phyloP scores from a whole-genome alignment of 2,888 invertebrate genomes.

The Spatulosminthurus flaviceps region DNA sequence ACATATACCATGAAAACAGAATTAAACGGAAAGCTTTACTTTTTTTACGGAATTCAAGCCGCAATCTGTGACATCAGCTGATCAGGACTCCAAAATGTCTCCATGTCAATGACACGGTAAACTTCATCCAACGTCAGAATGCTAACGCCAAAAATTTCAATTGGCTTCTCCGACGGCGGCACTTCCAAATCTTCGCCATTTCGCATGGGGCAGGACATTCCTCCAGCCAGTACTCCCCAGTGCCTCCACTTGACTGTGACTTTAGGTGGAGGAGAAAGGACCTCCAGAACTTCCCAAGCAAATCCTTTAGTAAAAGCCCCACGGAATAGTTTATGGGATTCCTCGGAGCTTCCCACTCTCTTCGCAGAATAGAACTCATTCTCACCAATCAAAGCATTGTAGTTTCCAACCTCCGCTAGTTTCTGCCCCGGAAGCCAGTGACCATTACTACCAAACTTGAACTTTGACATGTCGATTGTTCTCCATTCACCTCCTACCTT shows the following conservation, averaged over 20 bases:
- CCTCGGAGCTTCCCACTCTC: constrained; percentile 57
- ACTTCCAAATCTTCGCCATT: constrained; percentile 42
- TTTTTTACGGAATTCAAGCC: no score
- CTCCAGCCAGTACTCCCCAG: constrained; percentile 64
- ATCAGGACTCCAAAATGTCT: constrained; percentile 53
- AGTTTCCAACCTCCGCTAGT: constrained; percentile 62
- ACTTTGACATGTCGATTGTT: constrained; percentile 48
- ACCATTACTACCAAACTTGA: constrained; percentile 51
- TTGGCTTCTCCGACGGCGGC: constrained; percentile 33
- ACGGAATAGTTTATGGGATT: constrained; percentile 62
- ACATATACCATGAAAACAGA: no score
- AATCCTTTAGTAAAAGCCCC: constrained; percentile 53
- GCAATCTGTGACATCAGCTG: constrained; percentile 51
- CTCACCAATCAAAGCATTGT: constrained; percentile 64
- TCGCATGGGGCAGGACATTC: constrained; percentile 56
- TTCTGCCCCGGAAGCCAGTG: constrained; percentile 24
- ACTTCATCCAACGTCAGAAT: constrained; percentile 45
- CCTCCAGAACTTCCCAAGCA: constrained; percentile 57
- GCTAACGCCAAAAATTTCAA: constrained; percentile 51
- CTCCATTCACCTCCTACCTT: constrained; percentile 53
- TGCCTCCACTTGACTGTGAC: constrained; percentile 65
- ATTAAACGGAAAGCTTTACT: no score
- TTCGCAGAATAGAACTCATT: constrained; percentile 63
- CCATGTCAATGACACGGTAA: constrained; percentile 43
- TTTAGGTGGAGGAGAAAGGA: constrained; percentile 63